Percentiles rank a stretch among this genome's conserved stretches.
Conservation (phyloP, 2,797 vertebrate genomes). For the Hypotaenidia philippensis region DNA sequence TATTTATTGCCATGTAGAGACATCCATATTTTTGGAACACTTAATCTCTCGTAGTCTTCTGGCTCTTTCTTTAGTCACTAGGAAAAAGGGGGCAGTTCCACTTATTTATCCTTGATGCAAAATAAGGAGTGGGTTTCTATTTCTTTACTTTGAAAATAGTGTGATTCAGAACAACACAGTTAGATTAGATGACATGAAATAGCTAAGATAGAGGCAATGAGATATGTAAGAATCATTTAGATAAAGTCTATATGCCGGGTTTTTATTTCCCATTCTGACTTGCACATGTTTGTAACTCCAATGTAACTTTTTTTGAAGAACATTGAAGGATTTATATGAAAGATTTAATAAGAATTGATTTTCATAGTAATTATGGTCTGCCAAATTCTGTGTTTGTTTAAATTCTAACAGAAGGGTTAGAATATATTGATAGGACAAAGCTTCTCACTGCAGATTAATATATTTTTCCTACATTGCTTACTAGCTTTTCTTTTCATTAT, state of each 20-base stretch:
- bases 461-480: background rate
- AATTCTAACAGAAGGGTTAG: background rate
- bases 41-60: background rate
- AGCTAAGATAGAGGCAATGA: background rate
- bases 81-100: background rate
- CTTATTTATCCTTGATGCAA: background rate
- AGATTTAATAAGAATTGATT: background rate
- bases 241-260: background rate
- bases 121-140: background rate
- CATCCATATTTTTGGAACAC: background rate
- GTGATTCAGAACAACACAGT: fast-evolving
- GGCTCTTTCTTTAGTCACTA: background rate
- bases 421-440: background rate
- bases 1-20: background rate
- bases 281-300: background rate
- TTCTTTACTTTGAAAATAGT: background rate
- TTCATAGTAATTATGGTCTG: background rate
- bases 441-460: background rate
- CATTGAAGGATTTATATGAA: background rate
- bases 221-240: background rate
- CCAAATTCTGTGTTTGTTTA: background rate
- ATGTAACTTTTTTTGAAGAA: background rate
- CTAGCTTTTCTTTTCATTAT: background rate
- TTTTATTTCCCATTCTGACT: background rate
- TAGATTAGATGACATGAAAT: background rate